Base-by-base conservation (phyloP, 1,140 invertebrate genomes). In the Zaprionus camerounensis region DNA sequence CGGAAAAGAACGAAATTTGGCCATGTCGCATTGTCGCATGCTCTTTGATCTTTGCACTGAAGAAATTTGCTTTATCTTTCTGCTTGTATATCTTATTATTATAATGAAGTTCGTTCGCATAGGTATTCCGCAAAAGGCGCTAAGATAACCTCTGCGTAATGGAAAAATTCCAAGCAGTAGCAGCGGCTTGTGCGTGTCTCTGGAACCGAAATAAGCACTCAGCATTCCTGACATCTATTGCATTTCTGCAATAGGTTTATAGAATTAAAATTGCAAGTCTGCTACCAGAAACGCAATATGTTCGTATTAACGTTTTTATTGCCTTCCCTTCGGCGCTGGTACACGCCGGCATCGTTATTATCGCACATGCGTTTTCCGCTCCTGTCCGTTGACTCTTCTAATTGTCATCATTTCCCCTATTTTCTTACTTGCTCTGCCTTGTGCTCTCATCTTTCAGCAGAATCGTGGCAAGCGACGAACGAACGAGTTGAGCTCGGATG, bases 361-460 rank as follows among this genome's bases (percentile, higher is more conserved):
- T 56, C 53, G 22, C 46, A 51, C 53, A 56, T 56, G 22, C 53
- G 53, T 57, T 28, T 57, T 66, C 53, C 64, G 64, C 64, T 66
- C 24, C 64, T 66, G 51, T 66, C 64, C 64, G 64, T 66, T 66
- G 64, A 66, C 53, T 66, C 64, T 66, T 56, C 64, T 66, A 66
- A 66, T 66, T 66, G 64, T 56, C 64, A 66, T 66, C 64, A 66
- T 66, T 66, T 66, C 64, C 64, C 64, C 64, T 66, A 64, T 64
- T 34, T 34, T 64, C 61, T 64, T 65, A 20, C 53, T 7, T 41
- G 20, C 53, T 24, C 53, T 41, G 31, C 22, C 28, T 24, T 65
- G 20, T 55, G 46, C 51, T 55, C 51, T 66, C 64, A 51, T 31
- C 36, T 66, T 66, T 57, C 64, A 66, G 38, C 53, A 66, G 64